Percentiles rank a stretch among this genome's conserved stretches.
Evolutionary conservation across 2,113 vertebrate species (phyloP).

Genomic region (Pyrgilauda ruficollis): DNA sequence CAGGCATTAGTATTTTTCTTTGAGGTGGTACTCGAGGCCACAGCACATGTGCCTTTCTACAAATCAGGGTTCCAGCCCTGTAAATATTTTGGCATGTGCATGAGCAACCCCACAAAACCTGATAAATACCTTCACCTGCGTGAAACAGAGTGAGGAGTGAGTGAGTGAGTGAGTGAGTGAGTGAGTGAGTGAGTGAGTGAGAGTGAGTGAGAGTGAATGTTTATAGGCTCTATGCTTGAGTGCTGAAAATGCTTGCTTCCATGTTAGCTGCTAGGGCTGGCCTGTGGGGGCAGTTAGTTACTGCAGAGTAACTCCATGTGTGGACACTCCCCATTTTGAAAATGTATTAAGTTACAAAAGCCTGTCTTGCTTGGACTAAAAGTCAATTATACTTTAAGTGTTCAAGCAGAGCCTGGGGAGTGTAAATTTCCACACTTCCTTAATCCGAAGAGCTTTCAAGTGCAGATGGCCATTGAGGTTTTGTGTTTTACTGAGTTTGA

Average conservation of each 20-base stretch:
- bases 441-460: constrained; percentile 7
- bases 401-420: neutral
- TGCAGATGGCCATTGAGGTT: neutral
- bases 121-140: neutral
- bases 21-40: neutral
- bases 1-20: neutral
- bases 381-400: neutral
- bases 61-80: neutral
- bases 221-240: neutral
- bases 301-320: neutral
- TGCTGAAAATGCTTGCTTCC: neutral
- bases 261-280: neutral
- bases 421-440: neutral
- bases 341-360: neutral
- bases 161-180: neutral
- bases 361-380: neutral
- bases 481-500: neutral
- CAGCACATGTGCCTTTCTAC: neutral
- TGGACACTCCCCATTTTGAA: neutral
- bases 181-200: neutral
- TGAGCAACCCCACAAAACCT: neutral
- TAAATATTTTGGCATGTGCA: neutral
- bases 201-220: neutral
- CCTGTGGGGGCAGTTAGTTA: neutral
- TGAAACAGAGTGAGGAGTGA: neutral